phyloP scores from a whole-genome alignment of 1,140 invertebrate species.

The Brachionus paranguensis region DNA sequence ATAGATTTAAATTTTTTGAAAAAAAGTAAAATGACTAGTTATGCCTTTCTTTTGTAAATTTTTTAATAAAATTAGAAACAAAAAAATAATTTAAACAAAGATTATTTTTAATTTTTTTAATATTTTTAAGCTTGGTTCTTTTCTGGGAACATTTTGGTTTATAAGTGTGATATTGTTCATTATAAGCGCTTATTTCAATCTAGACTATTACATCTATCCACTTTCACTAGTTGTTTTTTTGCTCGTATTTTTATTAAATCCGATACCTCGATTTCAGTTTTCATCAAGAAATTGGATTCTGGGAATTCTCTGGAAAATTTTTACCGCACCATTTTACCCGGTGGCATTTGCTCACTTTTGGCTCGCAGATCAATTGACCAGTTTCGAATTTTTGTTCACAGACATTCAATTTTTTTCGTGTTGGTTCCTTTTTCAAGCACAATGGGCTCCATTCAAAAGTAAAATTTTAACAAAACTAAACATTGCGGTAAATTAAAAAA shows the following conservation, averaged over 20 bases:
- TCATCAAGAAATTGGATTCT: conserved; percentile 19
- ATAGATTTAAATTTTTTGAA: no score
- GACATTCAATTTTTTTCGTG: conserved; percentile 87
- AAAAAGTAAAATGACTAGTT: no score
- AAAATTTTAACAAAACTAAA: background rate
- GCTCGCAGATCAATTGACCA: conserved; percentile 97
- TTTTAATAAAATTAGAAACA: background rate
- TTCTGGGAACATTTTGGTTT: conserved; percentile 90
- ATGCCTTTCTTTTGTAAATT: no score
- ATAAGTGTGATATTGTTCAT: conserved; percentile 62
- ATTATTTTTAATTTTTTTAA: conserved; percentile 40
- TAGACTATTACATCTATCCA: conserved; percentile 26
- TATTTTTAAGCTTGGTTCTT: conserved; percentile 66
- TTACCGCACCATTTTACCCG: conserved; percentile 85
- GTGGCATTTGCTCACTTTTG: conserved; percentile 99
- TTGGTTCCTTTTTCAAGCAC: conserved; percentile 54
- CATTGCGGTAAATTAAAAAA: background rate
- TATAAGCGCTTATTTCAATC: background rate
- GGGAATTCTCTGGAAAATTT: conserved; percentile 10
- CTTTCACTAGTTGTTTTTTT: conserved; percentile 17
- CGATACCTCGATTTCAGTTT: background rate
- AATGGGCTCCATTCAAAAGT: conserved; percentile 32
- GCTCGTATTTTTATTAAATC: conserved; percentile 30
- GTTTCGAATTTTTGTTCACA: conserved; percentile 75
- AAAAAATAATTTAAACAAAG: background rate